Conservation (phyloP, 2,888 invertebrate genomes). For the Tenodera sinensis region DNA sequence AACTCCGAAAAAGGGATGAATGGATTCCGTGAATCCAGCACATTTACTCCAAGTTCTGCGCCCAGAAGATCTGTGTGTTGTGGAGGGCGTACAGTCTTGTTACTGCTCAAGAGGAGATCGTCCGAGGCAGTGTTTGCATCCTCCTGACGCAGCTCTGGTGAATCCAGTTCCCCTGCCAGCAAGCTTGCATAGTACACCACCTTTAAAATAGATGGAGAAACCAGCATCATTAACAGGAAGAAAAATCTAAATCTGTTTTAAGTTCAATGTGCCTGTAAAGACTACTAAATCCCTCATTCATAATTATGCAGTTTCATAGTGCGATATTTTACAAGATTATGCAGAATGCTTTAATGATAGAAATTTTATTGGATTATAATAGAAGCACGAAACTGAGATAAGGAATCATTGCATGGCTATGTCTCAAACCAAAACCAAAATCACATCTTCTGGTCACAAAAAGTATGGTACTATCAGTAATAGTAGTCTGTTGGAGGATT, state of each 20-base stretch:
- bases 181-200: conserved; percentile 86
- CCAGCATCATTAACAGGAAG: neutral
- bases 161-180: conserved; percentile 74
- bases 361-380: too few species aligned
- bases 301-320: too few species aligned
- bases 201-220: conserved; percentile 44
- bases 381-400: too few species aligned
- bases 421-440: too few species aligned
- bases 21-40: conserved; percentile 79
- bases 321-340: too few species aligned
- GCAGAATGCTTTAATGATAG: too few species aligned
- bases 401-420: too few species aligned
- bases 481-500: too few species aligned
- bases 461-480: too few species aligned
- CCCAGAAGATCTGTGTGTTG: conserved; percentile 62
- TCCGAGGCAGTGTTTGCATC: conserved; percentile 41
- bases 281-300: too few species aligned
- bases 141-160: conserved; percentile 55
- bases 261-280: neutral
- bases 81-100: conserved; percentile 47
- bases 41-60: conserved; percentile 68
- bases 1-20: conserved; percentile 84
- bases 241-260: neutral
- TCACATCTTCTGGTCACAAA: too few species aligned
- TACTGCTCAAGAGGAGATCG: conserved; percentile 52